Percentiles rank a stretch among this genome's conserved stretches.
phyloP scores from a whole-genome alignment of 2,113 vertebrate species.

The Stictonetta naevosa region DNA sequence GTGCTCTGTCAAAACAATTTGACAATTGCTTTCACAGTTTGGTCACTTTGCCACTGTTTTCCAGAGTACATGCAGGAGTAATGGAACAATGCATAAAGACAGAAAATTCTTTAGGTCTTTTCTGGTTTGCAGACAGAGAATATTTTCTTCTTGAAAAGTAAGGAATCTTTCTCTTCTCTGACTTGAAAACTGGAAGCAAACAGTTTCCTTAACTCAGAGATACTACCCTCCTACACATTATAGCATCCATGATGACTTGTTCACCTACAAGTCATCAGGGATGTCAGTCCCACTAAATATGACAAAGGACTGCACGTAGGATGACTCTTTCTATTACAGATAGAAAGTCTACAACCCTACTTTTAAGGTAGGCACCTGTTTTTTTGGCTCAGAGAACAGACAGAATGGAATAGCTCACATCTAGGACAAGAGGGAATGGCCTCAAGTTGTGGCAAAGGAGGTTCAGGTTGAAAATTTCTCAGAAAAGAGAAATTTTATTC shows the following conservation, averaged over 20 bases:
- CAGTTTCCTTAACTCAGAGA: not conserved
- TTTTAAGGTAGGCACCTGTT: not conserved
- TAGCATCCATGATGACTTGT: too few species aligned
- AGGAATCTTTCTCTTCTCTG: not conserved
- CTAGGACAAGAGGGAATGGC: too few species aligned
- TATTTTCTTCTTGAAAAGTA: not conserved
- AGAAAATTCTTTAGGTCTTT: not conserved
- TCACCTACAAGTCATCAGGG: not conserved
- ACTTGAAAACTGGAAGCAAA: not conserved
- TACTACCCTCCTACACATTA: not conserved
- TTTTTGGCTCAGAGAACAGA: not conserved
- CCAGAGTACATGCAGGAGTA: not conserved
- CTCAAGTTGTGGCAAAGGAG: too few species aligned
- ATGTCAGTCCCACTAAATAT: rapidly evolving
- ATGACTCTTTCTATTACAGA: not conserved
- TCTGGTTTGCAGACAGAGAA: not conserved
- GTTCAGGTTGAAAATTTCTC: too few species aligned
- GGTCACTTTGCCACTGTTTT: not conserved
- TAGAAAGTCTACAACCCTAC: not conserved
- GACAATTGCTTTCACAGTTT: not conserved
- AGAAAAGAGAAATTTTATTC: too few species aligned
- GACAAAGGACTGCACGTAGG: not conserved
- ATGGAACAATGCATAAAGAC: not conserved
- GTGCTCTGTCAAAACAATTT: not conserved
- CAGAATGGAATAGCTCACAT: not conserved